Percentiles rank a stretch among this genome's conserved stretches.
These are phyloP conservation scores for Hormaphis cornu DNA, from an alignment of 1,140 invertebrate species.

Conservation along the genomic window DNA sequence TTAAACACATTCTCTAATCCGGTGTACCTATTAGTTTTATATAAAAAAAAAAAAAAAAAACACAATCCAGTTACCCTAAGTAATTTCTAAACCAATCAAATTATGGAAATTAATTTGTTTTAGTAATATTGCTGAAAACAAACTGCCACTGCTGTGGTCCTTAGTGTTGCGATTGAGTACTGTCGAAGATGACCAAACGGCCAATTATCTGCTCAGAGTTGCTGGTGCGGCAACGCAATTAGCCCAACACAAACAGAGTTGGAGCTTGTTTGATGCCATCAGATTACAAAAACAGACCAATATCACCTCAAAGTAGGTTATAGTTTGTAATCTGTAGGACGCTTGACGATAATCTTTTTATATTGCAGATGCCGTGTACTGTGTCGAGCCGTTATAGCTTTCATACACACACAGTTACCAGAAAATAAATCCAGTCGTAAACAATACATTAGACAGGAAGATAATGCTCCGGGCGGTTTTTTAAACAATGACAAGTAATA, in stretches of 20 bases:
- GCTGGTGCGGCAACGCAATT: constrained; percentile 45
- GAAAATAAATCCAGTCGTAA: constrained; percentile 27
- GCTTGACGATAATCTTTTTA: not conserved
- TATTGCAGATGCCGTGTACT: constrained; percentile 25
- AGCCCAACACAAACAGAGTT: constrained; percentile 51
- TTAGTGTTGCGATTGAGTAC: constrained; percentile 48
- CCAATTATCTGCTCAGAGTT: constrained; percentile 41
- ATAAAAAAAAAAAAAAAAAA: no score
- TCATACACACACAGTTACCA: constrained; percentile 27
- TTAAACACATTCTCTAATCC: no score
- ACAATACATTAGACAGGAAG: not conserved
- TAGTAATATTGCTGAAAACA: constrained; percentile 51
- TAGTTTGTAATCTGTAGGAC: not conserved
- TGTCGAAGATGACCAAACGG: constrained; percentile 42
- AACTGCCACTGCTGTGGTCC: constrained; percentile 51
- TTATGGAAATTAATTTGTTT: constrained; percentile 19
- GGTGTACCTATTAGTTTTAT: no score
- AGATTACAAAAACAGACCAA: constrained; percentile 52
- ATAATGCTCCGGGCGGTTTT: constrained; percentile 2
- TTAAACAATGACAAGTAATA: constrained; percentile 1
- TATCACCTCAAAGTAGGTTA: constrained; percentile 48
- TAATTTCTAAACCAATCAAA: not conserved
- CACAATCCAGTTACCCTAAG: not conserved
- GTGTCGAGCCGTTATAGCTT: constrained; percentile 26
- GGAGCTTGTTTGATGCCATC: constrained; percentile 54